A percentile compares a stretch with the other conserved stretches of the same genome.
Conservation (phyloP, 2,797 vertebrate species). For the Synaphobranchus kaupii region DNA sequence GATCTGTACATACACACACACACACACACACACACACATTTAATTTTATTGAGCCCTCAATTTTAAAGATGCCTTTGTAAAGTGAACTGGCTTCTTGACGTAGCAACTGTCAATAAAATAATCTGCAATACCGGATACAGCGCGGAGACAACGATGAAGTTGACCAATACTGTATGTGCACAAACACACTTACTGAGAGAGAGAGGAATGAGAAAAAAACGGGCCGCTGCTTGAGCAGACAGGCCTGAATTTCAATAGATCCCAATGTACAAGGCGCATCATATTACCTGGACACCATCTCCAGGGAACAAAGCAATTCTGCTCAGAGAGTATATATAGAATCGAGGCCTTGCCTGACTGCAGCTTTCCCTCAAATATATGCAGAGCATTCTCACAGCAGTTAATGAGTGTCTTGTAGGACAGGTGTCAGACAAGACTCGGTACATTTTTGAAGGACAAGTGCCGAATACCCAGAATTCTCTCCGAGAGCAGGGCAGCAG, state of each 20-base stretch:
- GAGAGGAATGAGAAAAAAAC: neutral
- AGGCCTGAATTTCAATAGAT: neutral
- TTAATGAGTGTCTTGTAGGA: slow-evolving; percentile 14
- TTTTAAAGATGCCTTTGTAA: neutral
- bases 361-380: neutral
- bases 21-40: neutral
- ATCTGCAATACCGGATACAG: neutral
- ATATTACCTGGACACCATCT: neutral
- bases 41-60: neutral
- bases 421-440: neutral
- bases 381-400: neutral
- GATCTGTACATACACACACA: neutral
- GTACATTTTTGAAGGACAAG: neutral
- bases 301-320: neutral
- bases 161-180: neutral
- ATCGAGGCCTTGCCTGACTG: neutral
- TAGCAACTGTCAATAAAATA: neutral
- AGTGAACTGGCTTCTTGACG: neutral
- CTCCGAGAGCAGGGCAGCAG: neutral
- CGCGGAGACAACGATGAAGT: neutral
- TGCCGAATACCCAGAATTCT: neutral
- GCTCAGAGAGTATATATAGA: slow-evolving; percentile 15
- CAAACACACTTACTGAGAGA: neutral
- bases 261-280: neutral
- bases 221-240: neutral